These are phyloP conservation scores for Streptopelia turtur DNA, from an alignment of 2,797 vertebrate genomes.

Conservation along the genomic window DNA sequence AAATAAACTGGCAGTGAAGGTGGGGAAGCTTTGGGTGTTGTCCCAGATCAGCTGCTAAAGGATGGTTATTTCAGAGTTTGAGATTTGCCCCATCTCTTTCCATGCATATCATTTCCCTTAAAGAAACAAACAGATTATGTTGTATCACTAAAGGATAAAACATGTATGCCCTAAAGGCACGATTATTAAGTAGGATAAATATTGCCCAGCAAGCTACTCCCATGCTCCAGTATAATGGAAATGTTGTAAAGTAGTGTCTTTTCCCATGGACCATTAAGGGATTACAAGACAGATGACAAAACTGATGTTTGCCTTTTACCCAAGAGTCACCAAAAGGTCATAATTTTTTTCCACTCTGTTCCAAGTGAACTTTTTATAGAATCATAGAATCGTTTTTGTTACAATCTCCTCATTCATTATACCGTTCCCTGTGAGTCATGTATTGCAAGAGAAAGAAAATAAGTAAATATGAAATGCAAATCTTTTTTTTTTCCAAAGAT, in stretches of 20 bases:
- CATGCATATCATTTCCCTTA: background rate
- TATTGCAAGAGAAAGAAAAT: background rate
- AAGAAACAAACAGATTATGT: background rate
- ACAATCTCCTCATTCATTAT: background rate
- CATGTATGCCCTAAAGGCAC: background rate
- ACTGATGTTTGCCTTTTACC: slow-evolving; percentile 13
- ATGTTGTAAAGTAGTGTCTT: background rate
- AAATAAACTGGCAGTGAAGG: background rate
- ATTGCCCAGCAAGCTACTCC: background rate
- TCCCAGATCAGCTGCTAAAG: background rate
- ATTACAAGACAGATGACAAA: slow-evolving; percentile 12
- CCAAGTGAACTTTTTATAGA: background rate
- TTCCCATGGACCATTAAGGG: background rate
- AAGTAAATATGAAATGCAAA: slow-evolving; percentile 27
- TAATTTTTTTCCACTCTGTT: background rate
- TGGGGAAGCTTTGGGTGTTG: background rate
- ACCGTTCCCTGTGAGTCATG: background rate
- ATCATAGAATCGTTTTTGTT: background rate
- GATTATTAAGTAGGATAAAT: background rate
- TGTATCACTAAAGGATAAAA: background rate
- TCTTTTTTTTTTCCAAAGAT: background rate
- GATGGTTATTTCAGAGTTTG: background rate
- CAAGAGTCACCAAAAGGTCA: background rate
- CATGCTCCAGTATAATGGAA: background rate
- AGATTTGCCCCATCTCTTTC: background rate